phyloP scores from a whole-genome alignment of 2,888 invertebrate genomes.

The Lasioglossum lativentre region DNA sequence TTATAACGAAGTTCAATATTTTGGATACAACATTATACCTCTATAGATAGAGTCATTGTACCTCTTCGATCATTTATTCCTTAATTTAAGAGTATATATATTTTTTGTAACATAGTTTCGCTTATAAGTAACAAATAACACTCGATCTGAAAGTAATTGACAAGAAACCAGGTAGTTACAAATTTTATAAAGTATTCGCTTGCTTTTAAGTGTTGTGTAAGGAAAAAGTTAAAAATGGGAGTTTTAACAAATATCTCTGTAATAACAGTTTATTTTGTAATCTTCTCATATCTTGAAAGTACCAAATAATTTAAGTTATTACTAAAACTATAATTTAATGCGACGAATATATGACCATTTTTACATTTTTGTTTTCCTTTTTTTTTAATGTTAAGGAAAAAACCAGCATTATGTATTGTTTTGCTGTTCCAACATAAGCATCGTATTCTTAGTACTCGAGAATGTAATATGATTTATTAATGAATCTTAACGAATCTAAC shows the following conservation, averaged over 20 bases:
- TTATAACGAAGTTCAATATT: slow-evolving; percentile 19
- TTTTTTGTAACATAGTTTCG: slow-evolving; percentile 32
- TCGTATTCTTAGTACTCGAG: background rate
- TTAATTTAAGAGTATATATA: slow-evolving; percentile 24
- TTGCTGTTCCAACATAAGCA: background rate
- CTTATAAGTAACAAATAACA: slow-evolving; percentile 18
- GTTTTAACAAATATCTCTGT: background rate
- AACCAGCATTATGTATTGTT: background rate
- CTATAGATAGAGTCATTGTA: slow-evolving; percentile 25
- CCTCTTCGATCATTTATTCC: slow-evolving; percentile 27
- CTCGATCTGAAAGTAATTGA: slow-evolving; percentile 7
- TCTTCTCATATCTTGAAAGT: slow-evolving; percentile 10
- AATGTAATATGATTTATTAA: slow-evolving; percentile 23
- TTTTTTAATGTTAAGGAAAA: background rate
- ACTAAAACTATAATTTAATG: slow-evolving; percentile 8
- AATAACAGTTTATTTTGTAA: slow-evolving; percentile 12
- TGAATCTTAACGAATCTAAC: slow-evolving; percentile 1
- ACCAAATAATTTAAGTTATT: slow-evolving; percentile 23
- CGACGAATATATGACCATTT: background rate
- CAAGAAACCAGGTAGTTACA: background rate
- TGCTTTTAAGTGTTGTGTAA: background rate
- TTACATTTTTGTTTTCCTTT: background rate
- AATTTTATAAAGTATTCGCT: background rate
- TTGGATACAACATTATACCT: slow-evolving; percentile 36
- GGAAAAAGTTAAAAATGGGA: background rate